Conservation (phyloP, 2,113 vertebrate species). For the Acrocephalus arundinaceus region DNA sequence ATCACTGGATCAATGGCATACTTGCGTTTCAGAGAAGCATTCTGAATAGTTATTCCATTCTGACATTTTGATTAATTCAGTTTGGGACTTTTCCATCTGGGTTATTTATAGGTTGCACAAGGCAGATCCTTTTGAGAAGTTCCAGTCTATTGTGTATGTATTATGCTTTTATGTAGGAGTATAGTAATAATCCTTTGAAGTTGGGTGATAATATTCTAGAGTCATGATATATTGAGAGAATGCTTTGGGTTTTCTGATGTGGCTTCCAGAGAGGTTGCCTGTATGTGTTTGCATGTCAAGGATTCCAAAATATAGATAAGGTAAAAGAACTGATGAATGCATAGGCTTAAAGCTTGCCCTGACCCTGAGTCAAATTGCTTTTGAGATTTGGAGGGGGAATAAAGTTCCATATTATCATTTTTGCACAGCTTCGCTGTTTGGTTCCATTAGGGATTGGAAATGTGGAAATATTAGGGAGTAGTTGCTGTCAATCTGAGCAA, state of each 20-base stretch:
- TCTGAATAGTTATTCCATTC: neutral
- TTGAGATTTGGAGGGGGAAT: neutral
- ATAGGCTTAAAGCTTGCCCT: neutral
- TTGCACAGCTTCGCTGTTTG: constrained; percentile 5
- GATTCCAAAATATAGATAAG: neutral
- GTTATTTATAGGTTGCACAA: neutral
- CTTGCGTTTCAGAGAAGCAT: neutral
- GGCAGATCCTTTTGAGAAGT: neutral
- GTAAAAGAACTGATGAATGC: neutral
- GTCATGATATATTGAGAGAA: neutral
- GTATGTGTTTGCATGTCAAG: neutral
- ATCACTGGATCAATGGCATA: neutral
- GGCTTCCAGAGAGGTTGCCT: neutral
- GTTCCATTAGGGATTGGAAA: neutral
- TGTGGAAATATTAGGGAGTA: neutral
- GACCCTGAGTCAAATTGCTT: neutral
- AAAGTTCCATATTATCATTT: neutral
- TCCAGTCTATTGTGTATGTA: neutral
- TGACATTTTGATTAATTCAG: neutral
- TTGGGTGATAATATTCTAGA: neutral
- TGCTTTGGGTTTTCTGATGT: neutral
- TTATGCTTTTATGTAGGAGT: neutral
- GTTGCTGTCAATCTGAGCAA: constrained; percentile 34
- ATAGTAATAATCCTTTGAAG: neutral
- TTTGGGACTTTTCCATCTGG: neutral